Base-by-base conservation (phyloP, 2,888 invertebrate genomes). In the Poecilobothrus nobilitatus region DNA sequence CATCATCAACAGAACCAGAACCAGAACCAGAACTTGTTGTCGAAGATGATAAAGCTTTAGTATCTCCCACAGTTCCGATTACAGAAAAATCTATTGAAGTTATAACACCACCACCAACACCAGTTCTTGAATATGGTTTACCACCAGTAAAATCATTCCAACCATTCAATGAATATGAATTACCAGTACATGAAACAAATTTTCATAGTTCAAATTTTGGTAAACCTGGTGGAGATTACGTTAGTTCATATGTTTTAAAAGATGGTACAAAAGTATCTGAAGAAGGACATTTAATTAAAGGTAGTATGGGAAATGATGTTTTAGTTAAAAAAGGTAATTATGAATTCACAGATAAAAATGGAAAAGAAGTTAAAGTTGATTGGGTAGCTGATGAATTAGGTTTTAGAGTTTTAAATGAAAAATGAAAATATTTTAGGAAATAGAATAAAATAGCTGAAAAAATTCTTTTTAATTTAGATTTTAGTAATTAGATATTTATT, bases 371-470 rank as follows among this genome's bases (percentile, higher is more conserved):
- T 18, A 70, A 67, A 63, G 70, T 70, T n/a, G 68, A 68, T 44
- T 71, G 71, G 71, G 15, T 67, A 34, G 71, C 71, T 22, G 71
- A 71, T 67, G 68, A 71, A 15, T 61, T 68, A 44, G 71, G 71
- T 3, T 71, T 68, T 66, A 61, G 70, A 67, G 12, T 70, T 34
- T 18, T 69, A n/a, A 12, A 66, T 20, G 15, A 34, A 37, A 5
- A 61, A 15, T 61, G 15, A 8, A 61, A 61, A 18, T 12, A 34
- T 34, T 34, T 34, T 34, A 7, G 8, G 34, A 34, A 34, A 34
- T 34, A 7, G n/a, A n/a, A n/a, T n/a, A n/a, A n/a, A n/a, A n/a
- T n/a, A n/a, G n/a, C n/a, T n/a, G n/a, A n/a, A n/a, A n/a, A n/a
- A n/a, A n/a, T n/a, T n/a, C n/a, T n/a, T n/a, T n/a, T n/a, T n/a